Percentiles rank a stretch among this genome's conserved stretches.
phyloP scores from a whole-genome alignment of 2,888 invertebrate species.

The Matsumyia berberina region DNA sequence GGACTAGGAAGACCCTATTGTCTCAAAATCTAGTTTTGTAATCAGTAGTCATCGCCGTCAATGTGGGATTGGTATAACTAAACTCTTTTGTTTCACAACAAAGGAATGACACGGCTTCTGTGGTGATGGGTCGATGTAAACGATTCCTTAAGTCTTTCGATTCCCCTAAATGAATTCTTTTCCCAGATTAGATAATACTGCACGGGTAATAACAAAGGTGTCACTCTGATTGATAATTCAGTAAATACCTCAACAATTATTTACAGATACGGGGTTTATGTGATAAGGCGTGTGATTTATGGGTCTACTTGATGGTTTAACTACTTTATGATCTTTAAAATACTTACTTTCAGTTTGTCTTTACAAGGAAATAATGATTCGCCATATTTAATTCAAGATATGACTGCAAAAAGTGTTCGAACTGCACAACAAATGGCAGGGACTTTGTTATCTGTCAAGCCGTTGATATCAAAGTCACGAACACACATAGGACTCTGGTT shows the following conservation, averaged over 20 bases:
- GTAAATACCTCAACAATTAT: slow-evolving; percentile 15
- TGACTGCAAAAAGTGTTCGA: not conserved
- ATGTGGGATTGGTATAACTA: not conserved
- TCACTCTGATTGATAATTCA: slow-evolving; percentile 12
- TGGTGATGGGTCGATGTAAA: not conserved
- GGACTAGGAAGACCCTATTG: not conserved
- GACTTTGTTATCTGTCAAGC: not conserved
- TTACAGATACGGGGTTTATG: slow-evolving; percentile 7
- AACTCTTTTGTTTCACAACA: not conserved
- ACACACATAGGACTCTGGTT: too few species aligned
- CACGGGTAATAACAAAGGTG: slow-evolving; percentile 3
- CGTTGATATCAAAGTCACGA: not conserved
- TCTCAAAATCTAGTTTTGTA: not conserved
- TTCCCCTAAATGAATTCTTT: not conserved
- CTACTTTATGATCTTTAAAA: not conserved
- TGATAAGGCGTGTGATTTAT: slow-evolving; percentile 22
- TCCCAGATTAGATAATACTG: not conserved
- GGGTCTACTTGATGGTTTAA: slow-evolving; percentile 1
- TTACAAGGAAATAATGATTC: not conserved
- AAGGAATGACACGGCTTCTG: not conserved
- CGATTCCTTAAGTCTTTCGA: not conserved
- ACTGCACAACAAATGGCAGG: not conserved
- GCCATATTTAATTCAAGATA: not conserved
- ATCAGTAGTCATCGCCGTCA: slow-evolving; percentile 2
- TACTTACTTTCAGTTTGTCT: not conserved